These are phyloP conservation scores for Hyperoodon ampullatus DNA, from an alignment of 2,113 vertebrate species.

Conservation along the genomic window DNA sequence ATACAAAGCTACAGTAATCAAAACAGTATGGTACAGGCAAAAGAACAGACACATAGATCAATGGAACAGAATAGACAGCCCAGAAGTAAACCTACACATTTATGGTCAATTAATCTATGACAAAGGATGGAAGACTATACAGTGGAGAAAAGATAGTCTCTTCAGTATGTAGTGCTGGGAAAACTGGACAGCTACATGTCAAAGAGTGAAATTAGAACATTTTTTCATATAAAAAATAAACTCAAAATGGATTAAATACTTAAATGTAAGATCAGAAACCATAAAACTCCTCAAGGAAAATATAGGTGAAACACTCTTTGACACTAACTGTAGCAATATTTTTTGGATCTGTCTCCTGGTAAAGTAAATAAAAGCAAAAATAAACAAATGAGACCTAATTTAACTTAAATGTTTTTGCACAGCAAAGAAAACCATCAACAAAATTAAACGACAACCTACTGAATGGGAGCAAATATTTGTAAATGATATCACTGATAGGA, in stretches of 20 bases:
- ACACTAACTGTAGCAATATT: not conserved
- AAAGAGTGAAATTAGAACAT: no score
- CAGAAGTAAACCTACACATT: not conserved
- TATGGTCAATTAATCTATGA: no score
- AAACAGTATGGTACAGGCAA: not conserved
- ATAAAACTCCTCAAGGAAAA: not conserved
- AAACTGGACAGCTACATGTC: no score
- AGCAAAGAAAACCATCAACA: not conserved
- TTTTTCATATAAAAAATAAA: no score
- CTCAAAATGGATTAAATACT: no score
- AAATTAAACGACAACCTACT: not conserved
- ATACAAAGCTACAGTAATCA: not conserved
- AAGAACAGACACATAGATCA: not conserved
- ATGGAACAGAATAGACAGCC: not conserved
- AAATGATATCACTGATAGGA: not conserved
- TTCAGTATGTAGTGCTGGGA: no score
- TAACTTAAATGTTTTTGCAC: not conserved
- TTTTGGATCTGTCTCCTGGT: not conserved
- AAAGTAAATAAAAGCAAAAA: not conserved
- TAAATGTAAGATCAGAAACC: no score
- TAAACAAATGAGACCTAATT: not conserved
- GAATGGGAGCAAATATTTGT: not conserved
- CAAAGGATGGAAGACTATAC: no score
- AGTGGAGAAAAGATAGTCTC: no score
- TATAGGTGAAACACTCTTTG: not conserved